Evolutionary conservation across 2,888 invertebrate species (phyloP), one percentile per base, ranked within the genome.

Genomic region (Megalurothrips usitatus): DNA sequence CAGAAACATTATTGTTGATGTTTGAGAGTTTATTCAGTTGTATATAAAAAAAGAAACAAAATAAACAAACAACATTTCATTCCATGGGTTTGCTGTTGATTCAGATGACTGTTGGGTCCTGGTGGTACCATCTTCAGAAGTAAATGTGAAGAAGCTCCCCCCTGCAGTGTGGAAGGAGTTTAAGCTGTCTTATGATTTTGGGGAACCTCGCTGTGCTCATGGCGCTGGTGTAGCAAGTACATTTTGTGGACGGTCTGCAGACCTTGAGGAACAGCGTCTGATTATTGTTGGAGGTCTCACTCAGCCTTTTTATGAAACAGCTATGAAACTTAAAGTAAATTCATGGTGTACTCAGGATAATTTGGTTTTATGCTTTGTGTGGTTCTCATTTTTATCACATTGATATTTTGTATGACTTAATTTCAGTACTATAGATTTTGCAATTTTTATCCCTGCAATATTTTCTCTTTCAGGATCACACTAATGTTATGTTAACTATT

Each of bases 281-380:
- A 4, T 75, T 10, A 75, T 75, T 75, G 68, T 75, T 75, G 68
- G 68, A 23, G 68, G 68, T 26, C 68, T 75, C 26, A 75, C 68
- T 26, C 68, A 75, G 23, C 68, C 68, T 23, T 75, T 75, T 26
- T 75, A 75, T 75, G 68, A 75, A 75, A 75, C 68, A 75, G 23
- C 68, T 23, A 75, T 75, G 68, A 75, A 75, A 75, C 68, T 75
- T 26, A 75, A 75, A 75, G 68, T 75, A 75, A 75, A 75, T 26
- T 26, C 23, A 26, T 75, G 8, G 23, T 75, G 8, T 26, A 9
- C 12, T 75, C 12, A 26, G 9, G 9, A 26, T 1, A 26, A 75
- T 11, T 75, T 26, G 8, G 11, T 26, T 23, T 8, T 75, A 23
- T 23, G 23, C 23, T 26, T 26, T 26, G 2, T 1, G 12, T 11